Percentiles rank a stretch among this genome's conserved stretches.
phyloP scores from a whole-genome alignment of 2,797 vertebrate genomes.

The Poeciliopsis paucimaculata region DNA sequence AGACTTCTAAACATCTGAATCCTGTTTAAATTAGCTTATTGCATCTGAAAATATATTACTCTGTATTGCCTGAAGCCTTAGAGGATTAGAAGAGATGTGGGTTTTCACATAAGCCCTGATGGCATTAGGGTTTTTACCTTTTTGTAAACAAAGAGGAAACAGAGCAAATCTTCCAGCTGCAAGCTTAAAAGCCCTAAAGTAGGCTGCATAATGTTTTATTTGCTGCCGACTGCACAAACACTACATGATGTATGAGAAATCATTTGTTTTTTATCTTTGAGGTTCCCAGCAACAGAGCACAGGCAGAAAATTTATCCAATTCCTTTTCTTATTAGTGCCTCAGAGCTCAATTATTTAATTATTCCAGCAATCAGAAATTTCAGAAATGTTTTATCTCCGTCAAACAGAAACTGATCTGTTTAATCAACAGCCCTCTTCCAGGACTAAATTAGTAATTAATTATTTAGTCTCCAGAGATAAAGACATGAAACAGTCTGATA shows the following conservation, averaged over 20 bases:
- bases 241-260: constrained; percentile 29
- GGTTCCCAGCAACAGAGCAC: constrained; percentile 18
- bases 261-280: constrained; percentile 17
- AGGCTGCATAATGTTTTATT: constrained; percentile 34
- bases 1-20: constrained; percentile 26
- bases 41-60: constrained; percentile 36
- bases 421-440: constrained; percentile 33
- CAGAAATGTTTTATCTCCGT: neutral
- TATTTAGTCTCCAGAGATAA: constrained; percentile 9
- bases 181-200: constrained; percentile 33
- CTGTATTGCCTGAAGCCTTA: constrained; percentile 52
- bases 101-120: constrained; percentile 36
- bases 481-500: constrained; percentile 21
- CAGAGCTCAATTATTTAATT: constrained; percentile 36
- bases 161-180: constrained; percentile 3
- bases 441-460: constrained; percentile 43
- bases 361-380: constrained; percentile 5
- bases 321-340: constrained; percentile 40
- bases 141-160: constrained; percentile 19
- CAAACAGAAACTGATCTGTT: constrained; percentile 33
- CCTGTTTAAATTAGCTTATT: constrained; percentile 57
- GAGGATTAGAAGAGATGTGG: constrained; percentile 41
- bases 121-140: constrained; percentile 40
- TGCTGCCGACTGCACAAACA: constrained; percentile 17
- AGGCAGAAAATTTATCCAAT: constrained; percentile 36